Evolutionary conservation across 2,888 invertebrate genomes (phyloP).

Genomic region (Osmoderma eremita): DNA sequence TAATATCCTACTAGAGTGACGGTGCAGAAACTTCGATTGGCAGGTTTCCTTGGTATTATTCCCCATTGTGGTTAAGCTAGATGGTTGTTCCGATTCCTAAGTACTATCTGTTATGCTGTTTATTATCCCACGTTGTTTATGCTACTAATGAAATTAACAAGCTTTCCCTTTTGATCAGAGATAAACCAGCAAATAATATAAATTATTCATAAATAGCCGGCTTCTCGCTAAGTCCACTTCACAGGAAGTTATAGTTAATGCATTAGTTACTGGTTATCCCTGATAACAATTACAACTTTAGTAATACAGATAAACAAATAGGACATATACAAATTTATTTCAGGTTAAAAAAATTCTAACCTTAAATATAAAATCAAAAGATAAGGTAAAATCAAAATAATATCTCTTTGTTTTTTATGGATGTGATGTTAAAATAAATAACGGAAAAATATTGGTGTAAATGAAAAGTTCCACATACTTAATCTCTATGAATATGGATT

Average conservation of each 20-base stretch:
- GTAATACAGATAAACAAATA: slow-evolving; percentile 16
- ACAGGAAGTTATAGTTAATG: not conserved
- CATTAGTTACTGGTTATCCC: slow-evolving; percentile 12
- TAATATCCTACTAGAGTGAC: slow-evolving; percentile 46
- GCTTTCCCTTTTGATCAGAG: slow-evolving; percentile 11
- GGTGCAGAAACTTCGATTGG: slow-evolving; percentile 48
- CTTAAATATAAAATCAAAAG: slow-evolving; percentile 25
- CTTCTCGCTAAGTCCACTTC: not conserved
- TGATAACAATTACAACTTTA: slow-evolving; percentile 4
- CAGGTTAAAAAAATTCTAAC: slow-evolving; percentile 24
- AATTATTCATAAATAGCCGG: not conserved
- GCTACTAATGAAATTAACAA: slow-evolving; percentile 30
- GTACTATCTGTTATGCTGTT: slow-evolving; percentile 35
- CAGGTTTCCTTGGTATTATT: slow-evolving; percentile 50
- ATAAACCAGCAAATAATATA: slow-evolving; percentile 26
- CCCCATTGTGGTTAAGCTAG: slow-evolving; percentile 59
- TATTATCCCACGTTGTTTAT: slow-evolving; percentile 26
- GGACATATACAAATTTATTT: slow-evolving; percentile 17
- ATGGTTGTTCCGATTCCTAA: slow-evolving; percentile 54
- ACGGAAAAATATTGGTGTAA: slow-evolving; percentile 17
- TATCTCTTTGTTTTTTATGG: slow-evolving; percentile 4
- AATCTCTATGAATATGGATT: slow-evolving; percentile 27
- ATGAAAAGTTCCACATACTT: slow-evolving; percentile 27
- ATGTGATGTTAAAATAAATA: slow-evolving; percentile 9
- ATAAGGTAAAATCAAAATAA: slow-evolving; percentile 27